phyloP scores from a whole-genome alignment of 2,888 invertebrate species.

The Disparrhopalites patrizii region DNA sequence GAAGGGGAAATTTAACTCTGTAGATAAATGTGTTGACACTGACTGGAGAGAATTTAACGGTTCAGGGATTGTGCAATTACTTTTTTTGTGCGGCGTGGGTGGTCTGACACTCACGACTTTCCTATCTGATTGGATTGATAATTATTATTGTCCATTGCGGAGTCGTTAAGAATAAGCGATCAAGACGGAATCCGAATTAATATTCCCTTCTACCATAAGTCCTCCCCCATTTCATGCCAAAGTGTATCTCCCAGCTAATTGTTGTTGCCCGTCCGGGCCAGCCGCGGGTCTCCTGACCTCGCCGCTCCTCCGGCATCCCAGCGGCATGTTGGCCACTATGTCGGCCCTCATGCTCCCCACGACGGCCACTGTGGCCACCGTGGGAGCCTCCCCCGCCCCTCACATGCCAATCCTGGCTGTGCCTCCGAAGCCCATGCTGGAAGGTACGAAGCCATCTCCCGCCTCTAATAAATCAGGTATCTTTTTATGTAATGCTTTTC shows the following conservation, averaged over 20 bases:
- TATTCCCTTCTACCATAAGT: conserved; percentile 43
- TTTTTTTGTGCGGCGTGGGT: no score
- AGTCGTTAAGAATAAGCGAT: conserved; percentile 28
- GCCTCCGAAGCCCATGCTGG: conserved; percentile 36
- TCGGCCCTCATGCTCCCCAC: conserved; percentile 48
- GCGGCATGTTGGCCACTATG: conserved; percentile 49
- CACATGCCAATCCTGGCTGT: conserved; percentile 44
- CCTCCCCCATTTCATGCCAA: conserved; percentile 48
- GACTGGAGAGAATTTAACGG: no score
- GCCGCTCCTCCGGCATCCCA: conserved; percentile 47
- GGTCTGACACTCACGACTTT: no score
- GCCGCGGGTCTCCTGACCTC: conserved; percentile 48
- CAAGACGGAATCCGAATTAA: conserved; percentile 47
- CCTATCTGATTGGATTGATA: no score
- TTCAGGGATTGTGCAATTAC: no score
- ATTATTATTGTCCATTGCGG: no score
- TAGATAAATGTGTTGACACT: no score
- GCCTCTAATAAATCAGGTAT: conserved; percentile 34
- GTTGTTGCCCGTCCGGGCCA: conserved; percentile 48
- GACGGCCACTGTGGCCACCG: conserved; percentile 44
- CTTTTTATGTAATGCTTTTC: no score
- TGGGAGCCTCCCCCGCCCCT: conserved; percentile 38
- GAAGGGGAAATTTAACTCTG: no score
- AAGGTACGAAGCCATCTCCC: conserved; percentile 31
- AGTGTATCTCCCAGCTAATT: conserved; percentile 49